Base-by-base conservation (phyloP, 2,888 invertebrate genomes). In the Scaptomyza reducta region DNA sequence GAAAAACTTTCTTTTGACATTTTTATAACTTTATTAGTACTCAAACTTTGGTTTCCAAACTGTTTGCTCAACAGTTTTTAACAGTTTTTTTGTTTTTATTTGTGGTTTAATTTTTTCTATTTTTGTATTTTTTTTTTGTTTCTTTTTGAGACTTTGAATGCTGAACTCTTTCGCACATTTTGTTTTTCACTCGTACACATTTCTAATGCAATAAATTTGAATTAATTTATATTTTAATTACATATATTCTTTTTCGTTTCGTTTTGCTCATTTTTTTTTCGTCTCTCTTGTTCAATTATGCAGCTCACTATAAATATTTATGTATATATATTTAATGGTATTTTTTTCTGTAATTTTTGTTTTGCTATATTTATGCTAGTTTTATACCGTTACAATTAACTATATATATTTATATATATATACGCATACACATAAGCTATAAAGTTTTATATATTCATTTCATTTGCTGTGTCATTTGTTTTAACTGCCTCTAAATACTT, bases 21-120 rank as follows among this genome's bases (percentile, higher is more conserved):
- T 82, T 85, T 77, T 74, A 66, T 69, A 83, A 83, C 88, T 83
- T 83, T 83, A 88, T 82, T 82, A 82, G 79, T 83, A 88, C 62
- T 88, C 69, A 74, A 87, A 83, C 67, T 70, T 85, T 46, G 57
- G 46, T 65, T 68, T 70, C 51, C 60, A 69, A 50, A 60, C 45
- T 56, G 60, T 61, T 51, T 42, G 25, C 49, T 40, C 42, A 80
- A 71, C 53, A 49, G 42, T 41, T 49, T 41, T 62, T 40, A 77
- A 80, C 62, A 56, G 49, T 59, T 62, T 40, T 40, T 38, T 31
- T 41, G 25, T 58, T 56, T 53, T 35, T 41, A 35, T 29, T 46
- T 59, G 38, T 38, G 57, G 44, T 66, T 66, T 33, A 61, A 74
- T 66, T 75, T 70, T 46, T 59, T 67, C 51, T 64, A 62, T 63